phyloP scores from a whole-genome alignment of 2,888 invertebrate species.

The Gasteruption jaculator region DNA sequence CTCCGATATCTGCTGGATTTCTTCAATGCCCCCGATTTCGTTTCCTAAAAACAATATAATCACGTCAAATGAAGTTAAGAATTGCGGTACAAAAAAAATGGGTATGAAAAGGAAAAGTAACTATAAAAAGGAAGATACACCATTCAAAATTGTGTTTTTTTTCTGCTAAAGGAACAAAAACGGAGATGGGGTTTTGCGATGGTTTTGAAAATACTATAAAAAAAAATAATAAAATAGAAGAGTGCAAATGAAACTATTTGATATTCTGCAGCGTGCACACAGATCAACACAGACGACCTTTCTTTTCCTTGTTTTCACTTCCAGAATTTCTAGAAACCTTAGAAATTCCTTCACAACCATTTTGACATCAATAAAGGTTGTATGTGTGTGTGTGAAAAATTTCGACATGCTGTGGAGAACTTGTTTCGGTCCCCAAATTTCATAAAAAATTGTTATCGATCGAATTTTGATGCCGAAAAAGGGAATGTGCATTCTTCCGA shows the following conservation, averaged over 20 bases:
- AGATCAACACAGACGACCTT: slow-evolving; percentile 31
- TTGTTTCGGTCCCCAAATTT: too few species aligned
- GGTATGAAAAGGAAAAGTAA: slow-evolving; percentile 16
- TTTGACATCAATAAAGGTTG: too few species aligned
- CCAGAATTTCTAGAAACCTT: too few species aligned
- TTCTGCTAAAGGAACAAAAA: slow-evolving; percentile 25
- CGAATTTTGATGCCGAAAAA: too few species aligned
- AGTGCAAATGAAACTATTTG: slow-evolving; percentile 42
- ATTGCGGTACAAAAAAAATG: slow-evolving; percentile 1
- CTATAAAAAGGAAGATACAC: not conserved
- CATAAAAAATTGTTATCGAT: too few species aligned
- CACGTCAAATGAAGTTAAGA: not conserved
- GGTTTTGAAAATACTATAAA: slow-evolving; percentile 39
- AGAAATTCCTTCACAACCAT: too few species aligned
- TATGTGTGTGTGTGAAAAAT: too few species aligned
- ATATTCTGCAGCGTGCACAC: slow-evolving; percentile 27
- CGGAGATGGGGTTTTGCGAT: too few species aligned
- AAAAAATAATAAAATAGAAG: too few species aligned
- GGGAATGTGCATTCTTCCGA: too few species aligned
- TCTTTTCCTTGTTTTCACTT: slow-evolving; percentile 2
- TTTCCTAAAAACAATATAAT: slow-evolving; percentile 52
- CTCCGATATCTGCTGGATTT: slow-evolving; percentile 85
- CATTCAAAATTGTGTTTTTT: not conserved
- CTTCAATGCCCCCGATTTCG: slow-evolving; percentile 74
- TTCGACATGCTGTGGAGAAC: too few species aligned